phyloP scores from a whole-genome alignment of 2,113 vertebrate species.

The Callocephalon fimbriatum region DNA sequence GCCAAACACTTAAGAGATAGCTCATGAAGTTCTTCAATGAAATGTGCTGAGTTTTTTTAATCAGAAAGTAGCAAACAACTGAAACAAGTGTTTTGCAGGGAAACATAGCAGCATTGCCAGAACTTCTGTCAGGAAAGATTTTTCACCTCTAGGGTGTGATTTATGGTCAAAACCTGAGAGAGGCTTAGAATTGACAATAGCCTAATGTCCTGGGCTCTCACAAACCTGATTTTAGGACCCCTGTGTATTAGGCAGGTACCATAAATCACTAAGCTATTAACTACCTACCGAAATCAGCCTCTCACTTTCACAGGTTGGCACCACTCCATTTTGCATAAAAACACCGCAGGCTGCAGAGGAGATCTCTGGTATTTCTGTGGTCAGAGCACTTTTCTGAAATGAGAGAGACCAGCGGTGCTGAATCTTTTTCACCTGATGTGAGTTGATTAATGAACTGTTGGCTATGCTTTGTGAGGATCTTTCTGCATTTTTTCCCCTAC shows the following conservation, averaged over 20 bases:
- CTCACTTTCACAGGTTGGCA: not conserved
- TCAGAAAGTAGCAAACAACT: not conserved
- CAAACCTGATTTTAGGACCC: conserved; percentile 3
- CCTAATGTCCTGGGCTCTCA: not conserved
- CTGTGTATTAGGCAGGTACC: not conserved
- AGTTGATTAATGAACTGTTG: conserved; percentile 17
- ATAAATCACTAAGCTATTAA: conserved; percentile 33
- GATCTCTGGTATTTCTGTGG: not conserved
- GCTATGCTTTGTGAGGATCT: not conserved
- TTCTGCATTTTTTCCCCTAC: not conserved
- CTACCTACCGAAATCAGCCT: not conserved
- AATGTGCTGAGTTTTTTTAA: not conserved
- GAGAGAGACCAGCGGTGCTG: not conserved
- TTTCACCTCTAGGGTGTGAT: conserved; percentile 29
- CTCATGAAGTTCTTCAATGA: not conserved
- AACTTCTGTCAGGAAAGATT: conserved; percentile 32
- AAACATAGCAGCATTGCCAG: not conserved
- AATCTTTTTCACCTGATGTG: conserved; percentile 13
- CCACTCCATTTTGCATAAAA: not conserved
- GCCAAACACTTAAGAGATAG: not conserved
- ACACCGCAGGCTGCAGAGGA: not conserved
- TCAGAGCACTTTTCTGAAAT: not conserved
- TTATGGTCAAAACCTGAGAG: not conserved
- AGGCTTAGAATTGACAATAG: not conserved
- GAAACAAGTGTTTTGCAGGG: not conserved